phyloP scores from a whole-genome alignment of 2,888 invertebrate genomes.

The Lasius platythorax region DNA sequence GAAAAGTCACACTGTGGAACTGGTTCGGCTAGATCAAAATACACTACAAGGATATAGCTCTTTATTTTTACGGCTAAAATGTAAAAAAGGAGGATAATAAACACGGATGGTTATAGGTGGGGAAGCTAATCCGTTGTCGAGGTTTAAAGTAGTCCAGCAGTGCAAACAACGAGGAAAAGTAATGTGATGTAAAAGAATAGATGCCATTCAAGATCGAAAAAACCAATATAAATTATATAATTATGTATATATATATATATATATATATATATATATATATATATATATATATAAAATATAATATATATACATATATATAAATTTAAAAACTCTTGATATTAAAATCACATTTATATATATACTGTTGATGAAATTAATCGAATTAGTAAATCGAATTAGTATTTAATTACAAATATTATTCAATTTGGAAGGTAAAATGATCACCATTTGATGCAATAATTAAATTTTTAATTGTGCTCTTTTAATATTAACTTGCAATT shows the following conservation, averaged over 20 bases:
- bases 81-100: conserved; percentile 34
- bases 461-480: background rate
- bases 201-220: background rate
- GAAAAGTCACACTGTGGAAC: conserved; percentile 2
- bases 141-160: background rate
- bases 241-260: too few relatives aligned
- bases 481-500: background rate
- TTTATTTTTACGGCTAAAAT: background rate
- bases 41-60: background rate
- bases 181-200: background rate
- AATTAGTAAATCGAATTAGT: background rate
- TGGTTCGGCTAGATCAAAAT: background rate
- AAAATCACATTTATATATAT: background rate
- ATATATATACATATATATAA: background rate
- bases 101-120: background rate
- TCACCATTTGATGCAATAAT: background rate
- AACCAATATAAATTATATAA: too few relatives aligned
- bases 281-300: too few relatives aligned
- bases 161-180: background rate
- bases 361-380: background rate
- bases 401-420: background rate
- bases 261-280: too few relatives aligned
- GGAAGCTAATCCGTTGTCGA: background rate
- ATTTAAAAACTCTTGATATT: background rate
- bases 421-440: background rate